Conservation (phyloP, 2,888 invertebrate genomes). For the Meiosimyza decipiens region DNA sequence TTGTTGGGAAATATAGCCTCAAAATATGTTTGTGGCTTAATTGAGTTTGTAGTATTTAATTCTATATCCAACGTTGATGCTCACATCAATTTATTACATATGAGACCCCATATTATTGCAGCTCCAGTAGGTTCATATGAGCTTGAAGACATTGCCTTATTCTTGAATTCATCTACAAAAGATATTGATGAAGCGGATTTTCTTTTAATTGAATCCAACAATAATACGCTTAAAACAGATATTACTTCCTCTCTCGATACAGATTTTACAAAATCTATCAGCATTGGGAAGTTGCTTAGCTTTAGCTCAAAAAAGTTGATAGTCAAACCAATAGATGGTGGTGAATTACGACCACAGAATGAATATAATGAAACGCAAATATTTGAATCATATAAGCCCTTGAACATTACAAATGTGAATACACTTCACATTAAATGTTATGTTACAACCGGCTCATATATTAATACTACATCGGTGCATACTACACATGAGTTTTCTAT, state of each 20-base stretch:
- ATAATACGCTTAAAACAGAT: slow-evolving; percentile 29
- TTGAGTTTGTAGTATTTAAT: not conserved
- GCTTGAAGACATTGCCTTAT: slow-evolving; percentile 17
- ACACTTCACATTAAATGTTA: slow-evolving; percentile 40
- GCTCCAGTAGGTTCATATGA: slow-evolving; percentile 35
- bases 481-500: slow-evolving; percentile 49
- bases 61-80: slow-evolving; percentile 33
- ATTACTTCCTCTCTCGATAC: not conserved
- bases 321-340: too few species aligned
- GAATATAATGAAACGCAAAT: too few species aligned
- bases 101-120: slow-evolving; percentile 27
- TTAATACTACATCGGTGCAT: slow-evolving; percentile 50
- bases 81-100: slow-evolving; percentile 31
- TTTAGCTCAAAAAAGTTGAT: slow-evolving; percentile 37
- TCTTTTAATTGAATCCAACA: too few species aligned
- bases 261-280: not conserved
- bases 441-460: slow-evolving; percentile 42
- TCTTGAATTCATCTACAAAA: not conserved
- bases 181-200: not conserved
- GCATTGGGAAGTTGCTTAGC: slow-evolving; percentile 34
- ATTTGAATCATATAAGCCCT: too few species aligned
- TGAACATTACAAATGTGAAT: slow-evolving; percentile 49
- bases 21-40: slow-evolving; percentile 28
- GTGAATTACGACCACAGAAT: too few species aligned
- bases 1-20: not conserved